Percentiles rank a stretch among this genome's conserved stretches.
These are phyloP conservation scores for Platycercus adscitus DNA, from an alignment of 2,113 vertebrate genomes.

Conservation along the genomic window DNA sequence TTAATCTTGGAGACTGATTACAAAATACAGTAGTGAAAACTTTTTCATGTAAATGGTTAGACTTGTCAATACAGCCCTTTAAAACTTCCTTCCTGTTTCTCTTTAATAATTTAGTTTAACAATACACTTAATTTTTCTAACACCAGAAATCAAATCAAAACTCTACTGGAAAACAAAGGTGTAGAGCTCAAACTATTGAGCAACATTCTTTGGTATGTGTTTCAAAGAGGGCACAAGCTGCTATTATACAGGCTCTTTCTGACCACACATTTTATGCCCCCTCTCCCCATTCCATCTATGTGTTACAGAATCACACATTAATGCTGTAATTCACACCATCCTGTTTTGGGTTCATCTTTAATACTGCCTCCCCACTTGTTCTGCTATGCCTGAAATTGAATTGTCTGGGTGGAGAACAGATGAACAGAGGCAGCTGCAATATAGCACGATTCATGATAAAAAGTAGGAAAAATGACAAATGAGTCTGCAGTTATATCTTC, in stretches of 20 bases:
- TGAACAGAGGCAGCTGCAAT: not conserved
- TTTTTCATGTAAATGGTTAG: not conserved
- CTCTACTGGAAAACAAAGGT: not conserved
- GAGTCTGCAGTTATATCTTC: not conserved
- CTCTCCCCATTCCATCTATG: not conserved
- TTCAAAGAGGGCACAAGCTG: not conserved
- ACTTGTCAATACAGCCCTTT: not conserved
- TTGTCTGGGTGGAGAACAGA: not conserved
- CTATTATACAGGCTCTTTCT: not conserved
- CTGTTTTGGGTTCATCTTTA: not conserved
- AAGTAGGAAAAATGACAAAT: not conserved
- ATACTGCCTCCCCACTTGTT: not conserved
- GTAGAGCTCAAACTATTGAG: not conserved
- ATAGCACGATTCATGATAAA: not conserved
- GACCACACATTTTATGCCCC: not conserved
- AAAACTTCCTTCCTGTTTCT: not conserved
- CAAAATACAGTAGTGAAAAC: not conserved
- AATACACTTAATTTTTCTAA: not conserved
- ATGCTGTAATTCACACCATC: not conserved
- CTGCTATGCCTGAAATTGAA: not conserved
- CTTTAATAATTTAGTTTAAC: not conserved
- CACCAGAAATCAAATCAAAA: not conserved
- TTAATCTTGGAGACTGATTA: not conserved
- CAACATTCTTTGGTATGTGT: not conserved
- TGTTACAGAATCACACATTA: not conserved